phyloP scores from a whole-genome alignment of 1,140 invertebrate species.

The Parapsyche elsis region DNA sequence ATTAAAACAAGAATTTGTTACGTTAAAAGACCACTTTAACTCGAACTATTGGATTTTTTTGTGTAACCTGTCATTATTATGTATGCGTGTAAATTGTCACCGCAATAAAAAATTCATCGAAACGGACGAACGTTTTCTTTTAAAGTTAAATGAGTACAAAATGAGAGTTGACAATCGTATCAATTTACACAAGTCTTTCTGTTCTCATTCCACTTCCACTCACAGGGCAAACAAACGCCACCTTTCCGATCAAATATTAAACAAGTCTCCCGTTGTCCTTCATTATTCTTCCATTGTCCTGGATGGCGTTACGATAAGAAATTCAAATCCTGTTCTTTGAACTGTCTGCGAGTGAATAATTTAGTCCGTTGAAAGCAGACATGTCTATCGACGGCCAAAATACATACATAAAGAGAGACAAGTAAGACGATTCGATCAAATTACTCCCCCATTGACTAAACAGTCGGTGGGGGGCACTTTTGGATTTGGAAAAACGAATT shows the following conservation, averaged over 20 bases:
- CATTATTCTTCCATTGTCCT: constrained; percentile 19
- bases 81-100: too few species aligned
- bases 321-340: constrained; percentile 3
- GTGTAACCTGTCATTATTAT: too few species aligned
- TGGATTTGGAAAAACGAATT: background rate
- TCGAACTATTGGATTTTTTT: too few species aligned
- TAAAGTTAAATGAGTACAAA: constrained; percentile 6
- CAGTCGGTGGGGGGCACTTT: background rate
- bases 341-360: constrained; percentile 13
- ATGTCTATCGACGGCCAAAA: background rate
- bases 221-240: background rate
- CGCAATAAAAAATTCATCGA: background rate
- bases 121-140: background rate
- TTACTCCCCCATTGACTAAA: background rate
- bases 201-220: background rate
- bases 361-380: background rate
- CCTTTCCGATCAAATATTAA: constrained; percentile 23
- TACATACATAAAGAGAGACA: background rate
- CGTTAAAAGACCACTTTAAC: too few species aligned
- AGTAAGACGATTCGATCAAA: background rate
- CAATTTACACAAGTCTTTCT: background rate
- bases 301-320: constrained; percentile 11
- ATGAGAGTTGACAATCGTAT: background rate
- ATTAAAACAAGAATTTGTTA: too few species aligned
- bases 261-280: constrained; percentile 7